A percentile compares a stretch with the other conserved stretches of the same genome.
phyloP scores from a whole-genome alignment of 2,113 vertebrate genomes.

The Dicentrarchus labrax region DNA sequence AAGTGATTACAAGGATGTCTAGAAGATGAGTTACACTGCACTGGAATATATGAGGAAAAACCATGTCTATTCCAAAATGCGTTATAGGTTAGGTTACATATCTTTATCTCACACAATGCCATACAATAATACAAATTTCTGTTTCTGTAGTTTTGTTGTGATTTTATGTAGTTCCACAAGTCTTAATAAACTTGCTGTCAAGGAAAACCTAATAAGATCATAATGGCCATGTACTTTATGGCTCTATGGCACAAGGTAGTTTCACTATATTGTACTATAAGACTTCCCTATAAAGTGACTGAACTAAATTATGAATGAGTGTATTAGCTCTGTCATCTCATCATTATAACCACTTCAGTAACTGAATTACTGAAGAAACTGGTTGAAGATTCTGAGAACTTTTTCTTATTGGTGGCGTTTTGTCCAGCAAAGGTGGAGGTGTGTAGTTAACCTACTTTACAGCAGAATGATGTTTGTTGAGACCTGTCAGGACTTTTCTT shows the following conservation, averaged over 20 bases:
- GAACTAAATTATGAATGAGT: conserved; percentile 40
- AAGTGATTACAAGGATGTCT: conserved; percentile 35
- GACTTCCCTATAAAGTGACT: background rate
- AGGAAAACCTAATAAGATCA: conserved; percentile 33
- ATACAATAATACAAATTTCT: background rate
- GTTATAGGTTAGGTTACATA: background rate
- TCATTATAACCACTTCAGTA: background rate
- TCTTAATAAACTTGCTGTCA: conserved; percentile 4
- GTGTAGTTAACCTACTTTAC: conserved; percentile 63
- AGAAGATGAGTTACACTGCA: conserved; percentile 19
- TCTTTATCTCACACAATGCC: background rate
- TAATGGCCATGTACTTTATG: conserved; percentile 23
- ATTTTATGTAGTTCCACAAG: conserved; percentile 11
- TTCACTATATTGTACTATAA: conserved; percentile 11
- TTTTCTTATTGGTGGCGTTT: conserved; percentile 19
- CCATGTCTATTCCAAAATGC: background rate
- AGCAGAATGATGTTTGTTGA: conserved; percentile 65
- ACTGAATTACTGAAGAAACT: background rate
- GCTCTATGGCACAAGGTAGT: conserved; percentile 14
- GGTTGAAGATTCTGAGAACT: background rate
- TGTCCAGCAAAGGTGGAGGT: conserved; percentile 36
- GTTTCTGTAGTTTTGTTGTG: background rate
- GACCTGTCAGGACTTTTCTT: conserved; percentile 72
- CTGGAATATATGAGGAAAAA: background rate
- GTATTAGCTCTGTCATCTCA: conserved; percentile 15